These are phyloP conservation scores for Poeciliopsis infans DNA, from an alignment of 2,797 vertebrate genomes.

Conservation along the genomic window DNA sequence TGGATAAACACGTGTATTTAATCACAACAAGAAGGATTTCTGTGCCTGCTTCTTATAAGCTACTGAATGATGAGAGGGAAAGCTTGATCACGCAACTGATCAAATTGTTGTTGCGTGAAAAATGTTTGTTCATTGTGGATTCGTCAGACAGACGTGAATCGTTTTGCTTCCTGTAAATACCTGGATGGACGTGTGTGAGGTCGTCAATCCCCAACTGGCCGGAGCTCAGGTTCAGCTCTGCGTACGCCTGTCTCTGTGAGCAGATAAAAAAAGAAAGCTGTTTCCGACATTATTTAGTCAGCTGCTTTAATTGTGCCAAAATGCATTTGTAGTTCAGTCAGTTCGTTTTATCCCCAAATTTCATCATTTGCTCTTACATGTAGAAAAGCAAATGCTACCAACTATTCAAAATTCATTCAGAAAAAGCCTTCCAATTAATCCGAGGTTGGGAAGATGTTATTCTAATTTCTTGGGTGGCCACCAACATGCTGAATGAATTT, in stretches of 20 bases:
- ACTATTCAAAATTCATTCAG: neutral
- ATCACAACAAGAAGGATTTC: constrained; percentile 13
- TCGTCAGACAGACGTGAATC: neutral
- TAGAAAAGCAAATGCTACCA: neutral
- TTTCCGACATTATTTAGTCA: neutral
- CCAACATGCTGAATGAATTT: neutral
- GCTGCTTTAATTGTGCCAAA: neutral
- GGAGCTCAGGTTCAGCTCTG: constrained; percentile 87
- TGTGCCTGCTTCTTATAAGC: constrained; percentile 1
- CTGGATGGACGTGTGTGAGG: constrained; percentile 89
- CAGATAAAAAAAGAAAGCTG: neutral
- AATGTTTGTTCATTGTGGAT: neutral
- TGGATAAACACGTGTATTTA: constrained; percentile 34
- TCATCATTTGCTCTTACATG: neutral
- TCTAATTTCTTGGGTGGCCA: neutral
- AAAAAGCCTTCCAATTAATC: neutral
- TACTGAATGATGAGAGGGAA: neutral
- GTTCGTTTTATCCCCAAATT: neutral
- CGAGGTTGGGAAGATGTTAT: neutral
- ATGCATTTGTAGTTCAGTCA: neutral
- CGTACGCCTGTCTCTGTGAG: constrained; percentile 86
- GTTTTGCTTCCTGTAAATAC: constrained; percentile 66
- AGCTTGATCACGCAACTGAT: neutral
- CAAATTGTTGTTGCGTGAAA: neutral
- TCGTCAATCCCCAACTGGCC: constrained; percentile 96